phyloP scores from a whole-genome alignment of 2,888 invertebrate genomes.

The Ptilodon capucinus region DNA sequence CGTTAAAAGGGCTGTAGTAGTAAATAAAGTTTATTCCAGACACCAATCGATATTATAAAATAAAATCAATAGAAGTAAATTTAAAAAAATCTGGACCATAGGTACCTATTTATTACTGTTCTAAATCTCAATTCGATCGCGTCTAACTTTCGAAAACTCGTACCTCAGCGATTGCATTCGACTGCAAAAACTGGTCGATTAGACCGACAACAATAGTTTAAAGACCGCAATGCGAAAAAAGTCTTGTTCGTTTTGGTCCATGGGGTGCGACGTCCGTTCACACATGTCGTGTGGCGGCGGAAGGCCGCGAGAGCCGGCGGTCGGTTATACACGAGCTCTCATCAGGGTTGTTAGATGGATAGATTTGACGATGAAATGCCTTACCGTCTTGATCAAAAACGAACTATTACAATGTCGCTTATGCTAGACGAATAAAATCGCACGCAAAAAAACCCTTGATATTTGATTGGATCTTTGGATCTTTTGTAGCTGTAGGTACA shows the following conservation, averaged over 20 bases:
- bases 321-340: conserved; percentile 16
- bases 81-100: too few species aligned
- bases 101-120: conserved; percentile 1
- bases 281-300: conserved; percentile 61
- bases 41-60: too few species aligned
- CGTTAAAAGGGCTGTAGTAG: too few species aligned
- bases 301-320: conserved; percentile 20
- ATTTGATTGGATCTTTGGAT: too few species aligned
- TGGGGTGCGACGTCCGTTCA: conserved; percentile 49
- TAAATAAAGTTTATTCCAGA: too few species aligned
- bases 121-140: conserved; percentile 28
- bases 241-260: conserved; percentile 62
- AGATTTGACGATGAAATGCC: not conserved
- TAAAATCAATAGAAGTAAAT: too few species aligned
- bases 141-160: conserved; percentile 25
- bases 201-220: conserved; percentile 60
- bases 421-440: too few species aligned
- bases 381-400: too few species aligned
- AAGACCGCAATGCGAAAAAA: conserved; percentile 73
- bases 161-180: conserved; percentile 22
- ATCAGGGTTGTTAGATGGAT: conserved; percentile 2
- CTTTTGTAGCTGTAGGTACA: too few species aligned
- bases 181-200: conserved; percentile 49
- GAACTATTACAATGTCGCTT: too few species aligned
- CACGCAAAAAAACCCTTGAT: too few species aligned